Base-by-base conservation (phyloP, 2,888 invertebrate genomes). In the Phalera bucephala region DNA sequence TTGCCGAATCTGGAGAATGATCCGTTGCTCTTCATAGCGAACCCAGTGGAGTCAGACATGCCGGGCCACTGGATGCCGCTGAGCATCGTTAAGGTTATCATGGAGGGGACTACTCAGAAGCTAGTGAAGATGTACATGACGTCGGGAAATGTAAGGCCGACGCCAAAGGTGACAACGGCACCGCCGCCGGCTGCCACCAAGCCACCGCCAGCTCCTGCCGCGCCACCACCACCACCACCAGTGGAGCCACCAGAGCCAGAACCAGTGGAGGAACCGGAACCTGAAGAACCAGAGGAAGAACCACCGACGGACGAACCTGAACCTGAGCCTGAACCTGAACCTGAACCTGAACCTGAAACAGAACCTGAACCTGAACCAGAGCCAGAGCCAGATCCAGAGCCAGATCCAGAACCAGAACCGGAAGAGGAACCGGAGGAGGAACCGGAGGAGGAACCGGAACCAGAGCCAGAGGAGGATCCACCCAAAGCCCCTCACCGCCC, bases 41-140 rank as follows among this genome's bases (percentile, higher is more conserved):
- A 82, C 30, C 81, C 81, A 0, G 59, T 81, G 0, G 81, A 81
- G 51, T 67, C 80, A 0, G 53, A 72, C 2, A 63, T 80, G 70
- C 81, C 81, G 0, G 74, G 80, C 0, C 81, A 82, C 33, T 82
- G 81, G 80, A 54, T 82, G 20, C 81, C 81, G 0, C 34, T 70
- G 1, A 80, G 80, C 42, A 57, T 82, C 2, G 40, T 80, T 3
- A 82, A 79, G 47, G 45, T 54, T 0, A 70, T 71, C n/a, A 47
- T 74, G 1, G 58, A 51, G 15, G 61, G 63, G 2, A 46, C 54
- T 3, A 22, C 22, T 1, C 8, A 29, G 14, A 27, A 9, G 4
- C 1, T 9, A 2, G 10, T 27, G 1, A 27, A 27, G 9, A 7
- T 27, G 14, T 14, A 12, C 7, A 1, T 12, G 7, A 14, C 27